These are phyloP conservation scores for Caenorhabditis japonica DNA, from an alignment of 2,888 invertebrate species.

Conservation along the genomic window DNA sequence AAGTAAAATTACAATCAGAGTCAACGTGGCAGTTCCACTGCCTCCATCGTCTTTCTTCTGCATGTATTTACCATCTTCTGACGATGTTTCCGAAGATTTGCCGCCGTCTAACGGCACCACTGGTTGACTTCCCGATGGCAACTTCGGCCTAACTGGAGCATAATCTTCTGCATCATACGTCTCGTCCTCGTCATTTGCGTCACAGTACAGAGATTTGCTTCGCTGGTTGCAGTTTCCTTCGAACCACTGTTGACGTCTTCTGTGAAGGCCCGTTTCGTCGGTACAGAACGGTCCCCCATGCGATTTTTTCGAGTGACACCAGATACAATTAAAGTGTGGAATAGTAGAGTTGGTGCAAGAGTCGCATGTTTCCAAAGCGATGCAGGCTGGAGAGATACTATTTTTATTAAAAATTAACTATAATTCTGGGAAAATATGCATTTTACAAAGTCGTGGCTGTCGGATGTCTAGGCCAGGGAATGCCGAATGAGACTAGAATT, in stretches of 20 bases:
- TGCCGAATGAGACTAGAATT: no score
- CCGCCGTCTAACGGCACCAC: conserved; percentile 3
- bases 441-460: no score
- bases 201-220: conserved; percentile 55
- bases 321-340: conserved; percentile 74
- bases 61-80: not conserved
- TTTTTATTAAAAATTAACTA: no score
- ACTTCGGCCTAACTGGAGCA: conserved; percentile 3
- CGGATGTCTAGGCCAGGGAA: no score
- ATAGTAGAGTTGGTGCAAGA: conserved; percentile 71
- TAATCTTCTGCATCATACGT: conserved; percentile 52
- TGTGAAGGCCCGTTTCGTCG: conserved; percentile 69
- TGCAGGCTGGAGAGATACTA: conserved; percentile 67
- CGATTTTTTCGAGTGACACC: conserved; percentile 71
- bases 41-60: conserved; percentile 77
- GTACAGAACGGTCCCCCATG: conserved; percentile 74
- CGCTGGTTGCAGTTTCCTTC: conserved; percentile 69
- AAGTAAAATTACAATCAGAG: conserved; percentile 83
- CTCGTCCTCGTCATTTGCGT: conserved; percentile 56
- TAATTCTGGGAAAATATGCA: no score
- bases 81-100: not conserved
- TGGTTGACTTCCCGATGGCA: not conserved
- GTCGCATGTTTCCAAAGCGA: conserved; percentile 64
- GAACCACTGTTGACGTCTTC: conserved; percentile 72
- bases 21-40: conserved; percentile 79